Evolutionary conservation across 2,888 invertebrate genomes (phyloP), one percentile per base, ranked within the genome.

Genomic region (Lissonota sp.): DNA sequence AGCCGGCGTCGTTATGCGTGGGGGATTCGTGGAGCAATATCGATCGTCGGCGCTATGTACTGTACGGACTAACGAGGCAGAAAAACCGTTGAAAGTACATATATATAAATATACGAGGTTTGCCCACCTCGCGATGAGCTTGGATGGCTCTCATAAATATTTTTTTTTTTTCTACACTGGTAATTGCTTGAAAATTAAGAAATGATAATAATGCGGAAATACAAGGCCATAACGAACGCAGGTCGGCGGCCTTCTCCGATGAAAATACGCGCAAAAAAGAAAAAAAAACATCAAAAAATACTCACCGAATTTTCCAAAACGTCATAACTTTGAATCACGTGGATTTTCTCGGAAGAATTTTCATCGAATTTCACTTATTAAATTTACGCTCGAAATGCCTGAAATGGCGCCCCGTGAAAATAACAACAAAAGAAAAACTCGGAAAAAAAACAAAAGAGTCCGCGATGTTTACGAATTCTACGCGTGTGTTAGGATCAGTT

Each of bases 361-460:
- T 6, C 55, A 49, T 10, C 40, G 40, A 62, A 46, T 26, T 63
- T 40, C 53, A 39, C 60, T 60, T 37, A 8, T 51, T 46, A 26
- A 7, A 12, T 66, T 70, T 62, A 62, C 76, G 76, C 76, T 37
- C 69, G 69, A 76, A 70, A 44, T 46, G 69, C 46, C n/a, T 63
- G 69, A 76, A 62, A 76, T 76, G 76, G 69, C 69, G 26, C 26
- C 26, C 26, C 26, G 26, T 26, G 26, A 26, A 26, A 26, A 26
- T 8, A 69, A 39, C 10, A 26, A 40, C 69, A 70, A 26, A 26
- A 26, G 26, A 26, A 2, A 26, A 39, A 49, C 62, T 42, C 26
- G 26, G 44, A 58, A 63, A 62, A 16, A 71, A 71, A 71, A 72
- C 40, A 72, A 72, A 63, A 16, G 40, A 62, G 51, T 12, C n/a